Evolutionary conservation across 2,888 invertebrate species (phyloP).

Genomic region (Pristionchus entomophagus): DNA sequence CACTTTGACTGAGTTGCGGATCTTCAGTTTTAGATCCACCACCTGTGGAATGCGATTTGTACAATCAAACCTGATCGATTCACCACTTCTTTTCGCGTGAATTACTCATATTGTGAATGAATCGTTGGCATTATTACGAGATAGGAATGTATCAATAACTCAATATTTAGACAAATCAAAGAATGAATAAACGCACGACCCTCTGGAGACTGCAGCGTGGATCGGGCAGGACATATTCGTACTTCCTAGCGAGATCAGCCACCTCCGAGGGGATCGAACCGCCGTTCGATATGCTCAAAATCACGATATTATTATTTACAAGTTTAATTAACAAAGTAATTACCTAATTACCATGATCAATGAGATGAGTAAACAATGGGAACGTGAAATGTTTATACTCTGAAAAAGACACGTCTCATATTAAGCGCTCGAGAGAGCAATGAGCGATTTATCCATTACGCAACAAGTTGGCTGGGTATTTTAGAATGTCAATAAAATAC

Average conservation of each 20-base stretch:
- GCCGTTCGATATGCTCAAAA: slow-evolving; percentile 52
- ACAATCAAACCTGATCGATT: neutral
- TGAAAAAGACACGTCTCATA: too few relatives aligned
- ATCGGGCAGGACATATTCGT: slow-evolving; percentile 61
- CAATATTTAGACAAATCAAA: neutral
- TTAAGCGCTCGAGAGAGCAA: too few relatives aligned
- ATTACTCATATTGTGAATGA: neutral
- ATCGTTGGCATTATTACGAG: slow-evolving; percentile 54
- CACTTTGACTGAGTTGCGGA: slow-evolving; percentile 60
- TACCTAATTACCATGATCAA: too few relatives aligned
- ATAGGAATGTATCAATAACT: slow-evolving; percentile 1
- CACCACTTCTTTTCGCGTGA: slow-evolving; percentile 8
- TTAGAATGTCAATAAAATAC: neutral
- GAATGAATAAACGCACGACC: slow-evolving; percentile 16
- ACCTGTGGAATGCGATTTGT: slow-evolving; percentile 49
- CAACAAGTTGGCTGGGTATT: too few relatives aligned
- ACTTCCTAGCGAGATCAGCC: slow-evolving; percentile 65
- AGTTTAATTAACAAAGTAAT: too few relatives aligned
- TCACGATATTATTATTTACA: neutral
- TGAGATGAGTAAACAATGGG: too few relatives aligned
- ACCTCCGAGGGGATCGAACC: slow-evolving; percentile 68
- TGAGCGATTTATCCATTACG: too few relatives aligned
- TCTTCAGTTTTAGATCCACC: slow-evolving; percentile 59
- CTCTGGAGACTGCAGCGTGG: slow-evolving; percentile 57
- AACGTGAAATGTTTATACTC: too few relatives aligned